A percentile compares a stretch with the other conserved stretches of the same genome.
Conservation (phyloP, 2,113 vertebrate species). For the Bufo gargarizans region DNA sequence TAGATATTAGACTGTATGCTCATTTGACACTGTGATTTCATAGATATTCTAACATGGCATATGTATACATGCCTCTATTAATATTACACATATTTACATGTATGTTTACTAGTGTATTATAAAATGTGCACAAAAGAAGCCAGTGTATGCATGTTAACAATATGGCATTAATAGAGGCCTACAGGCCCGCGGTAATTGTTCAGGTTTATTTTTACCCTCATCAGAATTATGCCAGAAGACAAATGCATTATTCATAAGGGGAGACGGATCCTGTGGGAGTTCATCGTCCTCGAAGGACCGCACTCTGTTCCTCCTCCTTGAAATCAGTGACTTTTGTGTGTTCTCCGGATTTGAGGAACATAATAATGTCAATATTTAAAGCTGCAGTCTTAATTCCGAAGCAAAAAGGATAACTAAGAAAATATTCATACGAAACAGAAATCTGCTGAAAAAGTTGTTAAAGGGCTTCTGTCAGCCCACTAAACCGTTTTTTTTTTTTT, state of each 20-base stretch:
- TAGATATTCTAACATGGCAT: too few relatives aligned
- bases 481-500: too few relatives aligned
- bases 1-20: too few relatives aligned
- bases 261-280: conserved; percentile 14
- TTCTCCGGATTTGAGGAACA: neutral
- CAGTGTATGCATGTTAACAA: too few relatives aligned
- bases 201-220: conserved; percentile 24
- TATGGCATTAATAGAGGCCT: neutral
- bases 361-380: too few relatives aligned
- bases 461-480: too few relatives aligned
- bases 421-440: too few relatives aligned
- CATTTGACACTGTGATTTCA: too few relatives aligned
- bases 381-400: too few relatives aligned
- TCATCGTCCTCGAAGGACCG: neutral
- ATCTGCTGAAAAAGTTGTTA: too few relatives aligned
- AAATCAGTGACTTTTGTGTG: neutral
- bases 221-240: conserved; percentile 29
- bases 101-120: neutral
- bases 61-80: too few relatives aligned
- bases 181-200: neutral
- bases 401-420: too few relatives aligned
- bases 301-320: neutral
- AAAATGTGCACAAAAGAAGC: neutral
- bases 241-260: conserved; percentile 38
- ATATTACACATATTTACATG: neutral